phyloP scores from a whole-genome alignment of 2,113 vertebrate species.

The Pampusana beccarii region DNA sequence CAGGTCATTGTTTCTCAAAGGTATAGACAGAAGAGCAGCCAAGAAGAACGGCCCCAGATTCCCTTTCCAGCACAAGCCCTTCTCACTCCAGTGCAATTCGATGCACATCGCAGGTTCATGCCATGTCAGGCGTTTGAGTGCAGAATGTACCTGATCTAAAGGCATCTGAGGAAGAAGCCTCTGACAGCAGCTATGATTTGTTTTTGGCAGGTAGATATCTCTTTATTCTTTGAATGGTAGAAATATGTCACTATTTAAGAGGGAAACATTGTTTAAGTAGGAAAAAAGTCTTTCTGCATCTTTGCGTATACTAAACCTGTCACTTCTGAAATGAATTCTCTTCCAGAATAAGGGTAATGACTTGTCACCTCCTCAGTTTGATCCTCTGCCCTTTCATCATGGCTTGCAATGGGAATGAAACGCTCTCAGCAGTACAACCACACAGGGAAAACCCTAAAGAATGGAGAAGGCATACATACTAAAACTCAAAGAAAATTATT shows the following conservation, averaged over 20 bases:
- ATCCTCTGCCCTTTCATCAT: not conserved
- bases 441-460: not conserved
- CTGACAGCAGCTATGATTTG: slow-evolving; percentile 49
- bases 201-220: slow-evolving; percentile 23
- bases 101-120: not conserved
- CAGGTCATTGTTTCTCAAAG: not conserved
- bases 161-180: not conserved
- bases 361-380: not conserved
- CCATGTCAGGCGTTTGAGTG: not conserved
- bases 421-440: not conserved
- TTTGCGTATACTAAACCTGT: not conserved
- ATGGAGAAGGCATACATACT: not conserved
- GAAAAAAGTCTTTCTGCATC: not conserved
- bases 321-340: not conserved
- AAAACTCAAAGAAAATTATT: not conserved
- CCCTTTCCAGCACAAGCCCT: not conserved
- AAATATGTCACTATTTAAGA: slow-evolving; percentile 8
- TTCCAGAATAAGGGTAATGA: not conserved
- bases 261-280: not conserved
- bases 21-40: not conserved
- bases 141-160: not conserved
- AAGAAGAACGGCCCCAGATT: not conserved
- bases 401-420: not conserved
- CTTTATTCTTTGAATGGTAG: not conserved
- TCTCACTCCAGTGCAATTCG: not conserved